Base-by-base conservation (phyloP, 92 coral and sea anemone genomes). In the Bergia sp. region DNA sequence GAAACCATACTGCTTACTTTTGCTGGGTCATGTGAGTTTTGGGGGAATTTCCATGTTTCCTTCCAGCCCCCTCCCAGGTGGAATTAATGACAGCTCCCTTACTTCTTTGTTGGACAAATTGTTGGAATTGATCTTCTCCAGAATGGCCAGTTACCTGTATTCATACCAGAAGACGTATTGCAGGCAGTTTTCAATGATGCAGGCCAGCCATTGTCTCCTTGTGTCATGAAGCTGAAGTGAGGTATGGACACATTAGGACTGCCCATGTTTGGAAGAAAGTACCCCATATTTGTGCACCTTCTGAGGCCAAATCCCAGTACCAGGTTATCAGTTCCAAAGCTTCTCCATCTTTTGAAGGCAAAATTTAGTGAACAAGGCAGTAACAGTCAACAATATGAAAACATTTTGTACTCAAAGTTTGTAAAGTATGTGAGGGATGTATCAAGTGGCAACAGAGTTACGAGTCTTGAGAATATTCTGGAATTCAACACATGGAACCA, bases 211-310 rank as follows among this genome's bases (percentile, higher is more conserved):
- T 61, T 73, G 77, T 61, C 91, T 77, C 84, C 91, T 82, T 89
- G 89, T 82, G 81, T 84, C 38, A 76, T 1, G 80, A 82, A 88
- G 49, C 89, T 92, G 21, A 80, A 65, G 42, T 15, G 79, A 10
- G 94, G 92, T 16, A 43, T 86, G 77, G 90, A 89, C 45, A 92
- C 90, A 64, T 36, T 89, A 67, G 92, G 91, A 29, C 15, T 92
- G 37, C 86, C 80, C 23, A 61, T 45, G 79, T 71, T 89, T 89
- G 90, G 89, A 61, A 88, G 71, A 23, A 69, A 76, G 43, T 80
- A 47, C 47, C 94, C 93, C n/a, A 15, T 87, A 45, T 88, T 93
- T 81, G 65, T 90, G 9, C 73, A 90, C 49, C 90, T 92, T 16
- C 84, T 92, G 66, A 85, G 93, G 73, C 96, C 94, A 74, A 37